A percentile compares a stretch with the other conserved stretches of the same genome.
These are phyloP conservation scores for Panurus biarmicus DNA, from an alignment of 2,113 vertebrate genomes.

Conservation along the genomic window DNA sequence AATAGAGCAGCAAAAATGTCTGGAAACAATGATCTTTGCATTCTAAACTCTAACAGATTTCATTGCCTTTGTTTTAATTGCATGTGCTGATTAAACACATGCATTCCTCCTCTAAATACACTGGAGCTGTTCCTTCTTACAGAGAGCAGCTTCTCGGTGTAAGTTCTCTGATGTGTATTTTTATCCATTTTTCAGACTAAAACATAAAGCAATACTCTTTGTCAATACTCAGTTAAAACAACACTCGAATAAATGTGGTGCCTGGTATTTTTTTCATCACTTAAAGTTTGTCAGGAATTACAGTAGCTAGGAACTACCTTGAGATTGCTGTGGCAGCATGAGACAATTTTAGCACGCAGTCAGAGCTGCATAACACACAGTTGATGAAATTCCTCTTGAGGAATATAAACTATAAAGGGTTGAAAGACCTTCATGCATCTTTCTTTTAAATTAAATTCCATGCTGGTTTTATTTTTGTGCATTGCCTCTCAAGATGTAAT, in stretches of 20 bases:
- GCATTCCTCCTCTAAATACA: neutral
- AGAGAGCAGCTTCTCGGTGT: neutral
- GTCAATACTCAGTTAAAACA: neutral
- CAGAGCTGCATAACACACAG: neutral
- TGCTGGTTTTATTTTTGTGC: neutral
- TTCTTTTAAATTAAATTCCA: neutral
- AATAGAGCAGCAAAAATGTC: neutral
- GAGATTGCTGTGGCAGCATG: neutral
- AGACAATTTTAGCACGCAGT: neutral
- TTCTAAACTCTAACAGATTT: neutral
- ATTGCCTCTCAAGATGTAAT: neutral
- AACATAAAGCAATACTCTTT: neutral
- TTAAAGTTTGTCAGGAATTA: neutral
- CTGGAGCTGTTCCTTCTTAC: neutral
- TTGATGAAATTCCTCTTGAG: neutral
- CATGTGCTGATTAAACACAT: neutral
- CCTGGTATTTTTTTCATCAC: neutral
- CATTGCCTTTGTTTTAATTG: conserved; percentile 3
- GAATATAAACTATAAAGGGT: neutral
- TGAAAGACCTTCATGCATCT: neutral
- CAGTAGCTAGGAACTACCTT: neutral
- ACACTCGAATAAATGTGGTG: neutral
- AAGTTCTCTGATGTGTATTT: neutral
- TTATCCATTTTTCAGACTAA: neutral
- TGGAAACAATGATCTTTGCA: neutral